Evolutionary conservation across 2,888 invertebrate genomes (phyloP), one percentile per base, ranked within the genome.

Genomic region (Meiosimyza platycephala): DNA sequence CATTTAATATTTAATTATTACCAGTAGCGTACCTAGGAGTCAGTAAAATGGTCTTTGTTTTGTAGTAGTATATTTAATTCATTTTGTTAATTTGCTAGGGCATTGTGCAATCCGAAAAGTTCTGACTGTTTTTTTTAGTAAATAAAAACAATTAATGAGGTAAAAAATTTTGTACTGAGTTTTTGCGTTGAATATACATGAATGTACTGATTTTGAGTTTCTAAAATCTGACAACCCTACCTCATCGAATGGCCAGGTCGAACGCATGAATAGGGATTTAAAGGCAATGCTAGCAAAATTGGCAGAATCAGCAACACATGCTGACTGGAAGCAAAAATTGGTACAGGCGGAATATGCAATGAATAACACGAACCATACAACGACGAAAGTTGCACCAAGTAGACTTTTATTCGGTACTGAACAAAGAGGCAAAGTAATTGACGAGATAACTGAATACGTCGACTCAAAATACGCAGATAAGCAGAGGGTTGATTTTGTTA

Each of bases 371-470:
- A 28, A 54, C 11, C 75, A 74, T 22, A 12, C 63, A 13, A 22
- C 70, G 28, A 75, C 72, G 9, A 65, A 62, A 60, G 16, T 68
- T 13, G 50, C 73, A 22, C 70, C 70, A 54, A 67, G 72, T 62
- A 59, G 33, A 63, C n/a, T 75, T 57, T 72, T 40, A 69, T 75
- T 72, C 73, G 77, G 71, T 16, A 69, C 50, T 55, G 70, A 64
- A 40, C 74, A 72, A 69, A 60, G 71, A 12, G 73, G 75, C 22
- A 65, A 48, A 16, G 18, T 33, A 3, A 9, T 69, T 40, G 71
- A 75, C 48, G 63, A 71, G 33, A 60, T 75, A 11, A 67, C 47
- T 15, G 67, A 55, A 51, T 59, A 72, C 55, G 18, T 74, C 33
- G 50, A 65, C 7, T 59, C 71, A 18, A 50, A 33, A 55, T 73